Evolutionary conservation across 2,797 vertebrate genomes (phyloP), one percentile per base, ranked within the genome.

Genomic region (Phrynocephalus vlangalii): DNA sequence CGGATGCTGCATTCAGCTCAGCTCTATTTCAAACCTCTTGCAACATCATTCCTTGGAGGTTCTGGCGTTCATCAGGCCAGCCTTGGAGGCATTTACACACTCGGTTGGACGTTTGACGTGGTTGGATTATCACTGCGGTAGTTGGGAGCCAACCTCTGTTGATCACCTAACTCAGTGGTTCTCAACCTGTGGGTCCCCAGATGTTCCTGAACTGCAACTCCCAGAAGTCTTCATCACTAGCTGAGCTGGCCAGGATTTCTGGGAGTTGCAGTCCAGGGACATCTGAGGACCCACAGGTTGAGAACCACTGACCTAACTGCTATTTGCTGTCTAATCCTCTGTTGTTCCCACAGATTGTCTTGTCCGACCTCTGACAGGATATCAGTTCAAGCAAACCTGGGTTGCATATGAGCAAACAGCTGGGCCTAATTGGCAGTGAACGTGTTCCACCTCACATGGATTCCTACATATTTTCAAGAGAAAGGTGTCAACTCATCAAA

Each of bases 401-500:
- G 90, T 52, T 22, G 83, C 33, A 82, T 90, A 86, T 91, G 84
- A 94, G 92, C 90, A 90, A 91, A 70, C 50, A 95, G 86, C 44
- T 87, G 87, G 73, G 70, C 93, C 89, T 87, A 92, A 91, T 89
- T 66, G 85, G 79, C 73, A 91, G 80, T 82, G 93, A 95, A 94
- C 88, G 88, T 79, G 89, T 79, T 84, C 52, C 75, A 84, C 88
- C 91, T 90, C 50, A 80, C 83, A 73, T 26, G 44, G 13, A 71
- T 85, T 77, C 90, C 84, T 91, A 89, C 94, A 94, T 94, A 63
- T 73, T 83, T 88, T 82, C 91, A 92, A 94, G 89, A 90, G 90
- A 93, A 90, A 75, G 76, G 72, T 90, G 90, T 90, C 91, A 66
- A 84, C 95, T 83, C 94, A 94, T 95, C 93, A 94, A 83, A 93